Base-by-base conservation (phyloP, 2,797 vertebrate genomes). In the Percopsis omiscomaycus region DNA sequence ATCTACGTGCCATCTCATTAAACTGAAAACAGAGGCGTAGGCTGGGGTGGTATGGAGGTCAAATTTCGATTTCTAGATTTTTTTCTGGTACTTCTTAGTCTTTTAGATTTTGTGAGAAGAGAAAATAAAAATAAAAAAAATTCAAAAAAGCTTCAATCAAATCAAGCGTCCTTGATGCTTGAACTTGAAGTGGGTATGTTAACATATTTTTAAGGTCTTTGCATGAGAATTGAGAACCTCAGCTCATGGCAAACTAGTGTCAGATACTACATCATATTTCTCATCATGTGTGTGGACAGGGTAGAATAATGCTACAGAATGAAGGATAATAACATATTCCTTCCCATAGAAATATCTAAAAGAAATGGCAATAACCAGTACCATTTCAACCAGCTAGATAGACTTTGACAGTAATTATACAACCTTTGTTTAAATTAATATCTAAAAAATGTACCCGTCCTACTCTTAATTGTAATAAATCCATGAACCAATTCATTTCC, bases 1-100 rank as follows among this genome's bases (percentile, higher is more conserved):
- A 90, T 77, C 82, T 75, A 76, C 68, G 81, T 69, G 77, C 73
- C 78, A 81, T 84, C 83, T 87, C 82, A 85, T 86, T 89, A 82
- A 81, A 79, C 70, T 53, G 64, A 66, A 83, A 75, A 74, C 66
- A 63, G 79, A 79, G 68, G 64, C 58, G 68, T 47, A 64, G 52
- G 59, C 29, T 64, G 55, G 49, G 49, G 9, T 64, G 63, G 14
- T 28, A 57, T 37, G 64, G 66, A 62, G 16, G 48, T 50, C 48
- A 62, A 15, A 58, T 68, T 73, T 80, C 59, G 75, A 75, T 80
- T 61, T 74, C 60, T 70, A 50, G 3, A 22, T 22, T 69, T 28
- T 71, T 77, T 68, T 64, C 50, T 50, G 59, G 32, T 58, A 78
- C 72, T 82, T 75, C 37, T 8, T 30, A 80, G 81, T 67, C 61